phyloP scores from a whole-genome alignment of 2,113 vertebrate species.

The Entelurus aequoreus region DNA sequence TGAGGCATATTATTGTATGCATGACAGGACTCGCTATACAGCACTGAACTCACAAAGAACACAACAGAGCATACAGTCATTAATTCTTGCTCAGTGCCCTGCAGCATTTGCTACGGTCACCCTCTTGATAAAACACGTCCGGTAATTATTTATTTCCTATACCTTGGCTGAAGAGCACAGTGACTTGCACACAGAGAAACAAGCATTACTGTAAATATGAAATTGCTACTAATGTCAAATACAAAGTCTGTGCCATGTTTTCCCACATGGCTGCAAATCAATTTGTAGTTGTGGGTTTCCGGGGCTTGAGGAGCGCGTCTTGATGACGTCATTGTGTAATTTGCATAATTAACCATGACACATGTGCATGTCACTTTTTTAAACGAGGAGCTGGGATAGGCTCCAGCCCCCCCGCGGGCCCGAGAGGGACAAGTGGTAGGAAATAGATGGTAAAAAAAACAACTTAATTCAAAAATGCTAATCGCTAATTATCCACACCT shows the following conservation, averaged over 20 bases:
- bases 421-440: too few species aligned
- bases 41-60: slow-evolving; percentile 41
- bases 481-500: too few species aligned
- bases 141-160: slow-evolving; percentile 14
- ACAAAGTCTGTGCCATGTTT: neutral
- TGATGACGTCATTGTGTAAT: too few species aligned
- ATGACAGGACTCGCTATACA: slow-evolving; percentile 48
- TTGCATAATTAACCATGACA: too few species aligned
- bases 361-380: too few species aligned
- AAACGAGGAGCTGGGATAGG: too few species aligned
- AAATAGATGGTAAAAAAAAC: too few species aligned
- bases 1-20: slow-evolving; percentile 49
- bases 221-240: neutral
- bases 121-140: slow-evolving; percentile 12
- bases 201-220: neutral
- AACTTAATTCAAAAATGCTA: too few species aligned
- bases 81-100: slow-evolving; percentile 19
- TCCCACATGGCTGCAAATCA: too few species aligned
- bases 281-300: too few species aligned
- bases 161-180: slow-evolving; percentile 3
- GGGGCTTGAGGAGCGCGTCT: too few species aligned
- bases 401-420: too few species aligned
- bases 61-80: slow-evolving; percentile 25
- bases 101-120: slow-evolving; percentile 28
- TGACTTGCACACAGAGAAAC: neutral